Conservation (phyloP, 1,140 invertebrate genomes). For the Rhyacophila brunnea region DNA sequence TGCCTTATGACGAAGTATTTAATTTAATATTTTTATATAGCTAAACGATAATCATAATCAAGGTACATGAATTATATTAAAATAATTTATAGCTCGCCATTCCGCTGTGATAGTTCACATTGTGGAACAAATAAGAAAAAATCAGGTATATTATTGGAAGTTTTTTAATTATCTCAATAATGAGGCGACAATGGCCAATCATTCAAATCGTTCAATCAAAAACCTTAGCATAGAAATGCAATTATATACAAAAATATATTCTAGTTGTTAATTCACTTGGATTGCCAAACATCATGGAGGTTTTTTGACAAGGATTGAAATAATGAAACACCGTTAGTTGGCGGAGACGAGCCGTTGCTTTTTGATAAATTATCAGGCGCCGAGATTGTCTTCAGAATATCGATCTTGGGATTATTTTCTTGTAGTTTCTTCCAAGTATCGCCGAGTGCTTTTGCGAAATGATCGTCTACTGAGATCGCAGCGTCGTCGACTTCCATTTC, state of each 20-base stretch:
- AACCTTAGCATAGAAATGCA: too few species aligned
- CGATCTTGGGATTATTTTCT: slow-evolving; percentile 52
- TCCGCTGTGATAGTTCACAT: background rate
- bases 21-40: slow-evolving; percentile 3
- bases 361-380: slow-evolving; percentile 13
- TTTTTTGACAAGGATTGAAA: slow-evolving; percentile 29
- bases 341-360: background rate
- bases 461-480: slow-evolving; percentile 80
- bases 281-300: slow-evolving; percentile 29
- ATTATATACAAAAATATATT: slow-evolving; percentile 1
- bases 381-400: slow-evolving; percentile 15
- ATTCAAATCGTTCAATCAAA: too few species aligned
- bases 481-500: slow-evolving; percentile 54
- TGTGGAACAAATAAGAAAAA: background rate
- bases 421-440: slow-evolving; percentile 89
- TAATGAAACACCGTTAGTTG: slow-evolving; percentile 9
- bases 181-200: too few species aligned
- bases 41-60: slow-evolving; percentile 17
- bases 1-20: background rate
- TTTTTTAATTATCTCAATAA: background rate
- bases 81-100: slow-evolving; percentile 10
- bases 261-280: slow-evolving; percentile 6
- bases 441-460: slow-evolving; percentile 93
- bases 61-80: slow-evolving; percentile 9
- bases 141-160: slow-evolving; percentile 2